Conservation (phyloP, 2,797 vertebrate species). For the Cyprinella venusta region DNA sequence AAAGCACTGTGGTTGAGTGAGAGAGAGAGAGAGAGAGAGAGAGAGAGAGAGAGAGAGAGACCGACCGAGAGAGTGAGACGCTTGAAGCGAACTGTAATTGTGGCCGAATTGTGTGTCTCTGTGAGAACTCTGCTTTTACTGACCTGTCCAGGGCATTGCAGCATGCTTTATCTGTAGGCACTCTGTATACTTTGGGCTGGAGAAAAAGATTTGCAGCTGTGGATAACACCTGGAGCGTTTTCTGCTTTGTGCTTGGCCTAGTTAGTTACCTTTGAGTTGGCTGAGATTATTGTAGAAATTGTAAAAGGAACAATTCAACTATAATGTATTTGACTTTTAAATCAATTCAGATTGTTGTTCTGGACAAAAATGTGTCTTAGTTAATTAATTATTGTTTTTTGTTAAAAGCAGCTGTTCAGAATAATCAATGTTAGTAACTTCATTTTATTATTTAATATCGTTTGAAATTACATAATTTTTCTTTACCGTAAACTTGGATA, state of each 20-base stretch:
- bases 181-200: slow-evolving; percentile 10
- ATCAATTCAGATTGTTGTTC: not conserved
- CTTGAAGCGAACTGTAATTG: slow-evolving; percentile 51
- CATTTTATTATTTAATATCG: not conserved
- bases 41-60: slow-evolving; percentile 3
- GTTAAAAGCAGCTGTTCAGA: not conserved
- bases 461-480: not conserved
- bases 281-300: slow-evolving; percentile 16
- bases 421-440: not conserved
- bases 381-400: not conserved
- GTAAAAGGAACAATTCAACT: not conserved
- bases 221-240: slow-evolving; percentile 34
- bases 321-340: slow-evolving; percentile 7
- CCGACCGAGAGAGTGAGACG: slow-evolving; percentile 13
- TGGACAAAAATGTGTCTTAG: not conserved
- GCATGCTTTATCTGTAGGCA: slow-evolving; percentile 5
- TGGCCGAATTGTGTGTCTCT: slow-evolving; percentile 37
- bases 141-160: slow-evolving; percentile 32
- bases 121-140: slow-evolving; percentile 43
- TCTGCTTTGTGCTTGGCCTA: slow-evolving; percentile 30
- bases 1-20: slow-evolving; percentile 14
- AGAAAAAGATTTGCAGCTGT: slow-evolving; percentile 34
- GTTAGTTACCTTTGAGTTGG: slow-evolving; percentile 35
- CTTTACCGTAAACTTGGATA: not conserved
- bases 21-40: slow-evolving; percentile 6